phyloP scores from a whole-genome alignment of 2,113 vertebrate genomes.

The Trichomycterus rosablanca region DNA sequence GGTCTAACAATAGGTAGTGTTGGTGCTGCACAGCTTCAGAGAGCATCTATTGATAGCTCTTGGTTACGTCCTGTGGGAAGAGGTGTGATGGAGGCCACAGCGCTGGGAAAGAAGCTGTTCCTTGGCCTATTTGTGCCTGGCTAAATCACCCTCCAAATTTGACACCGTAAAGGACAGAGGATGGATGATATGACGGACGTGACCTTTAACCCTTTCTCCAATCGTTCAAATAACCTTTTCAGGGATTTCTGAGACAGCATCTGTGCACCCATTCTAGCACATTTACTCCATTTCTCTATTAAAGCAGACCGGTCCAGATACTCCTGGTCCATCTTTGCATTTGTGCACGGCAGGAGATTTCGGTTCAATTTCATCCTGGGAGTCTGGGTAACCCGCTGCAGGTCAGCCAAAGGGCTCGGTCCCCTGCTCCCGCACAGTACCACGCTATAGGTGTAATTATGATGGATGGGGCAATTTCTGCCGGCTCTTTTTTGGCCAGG shows the following conservation, averaged over 20 bases:
- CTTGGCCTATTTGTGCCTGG: too few relatives aligned
- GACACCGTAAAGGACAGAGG: background rate
- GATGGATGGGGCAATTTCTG: conserved; percentile 73
- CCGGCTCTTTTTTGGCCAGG: conserved; percentile 55
- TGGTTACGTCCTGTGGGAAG: too few relatives aligned
- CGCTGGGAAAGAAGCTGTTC: too few relatives aligned
- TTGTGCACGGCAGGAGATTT: conserved; percentile 13
- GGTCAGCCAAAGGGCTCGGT: conserved; percentile 24
- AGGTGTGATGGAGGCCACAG: too few relatives aligned
- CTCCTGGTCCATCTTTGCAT: conserved; percentile 10
- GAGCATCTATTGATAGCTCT: too few relatives aligned
- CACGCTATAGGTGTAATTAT: conserved; percentile 70
- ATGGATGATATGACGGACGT: background rate
- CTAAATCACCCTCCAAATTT: background rate
- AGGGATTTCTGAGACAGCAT: conserved; percentile 6
- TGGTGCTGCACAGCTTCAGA: too few relatives aligned
- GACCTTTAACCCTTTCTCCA: background rate
- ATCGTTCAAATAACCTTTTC: too few relatives aligned
- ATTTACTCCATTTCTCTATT: conserved; percentile 7
- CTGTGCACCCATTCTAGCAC: conserved; percentile 9
- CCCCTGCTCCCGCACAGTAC: conserved; percentile 19
- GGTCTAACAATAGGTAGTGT: too few relatives aligned
- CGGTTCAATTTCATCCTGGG: conserved; percentile 12
- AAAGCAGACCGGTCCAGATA: too few relatives aligned
- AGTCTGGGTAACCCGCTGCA: conserved; percentile 3